Evolutionary conservation across 1,140 invertebrate species (phyloP).

Genomic region (Bombus terrestris): DNA sequence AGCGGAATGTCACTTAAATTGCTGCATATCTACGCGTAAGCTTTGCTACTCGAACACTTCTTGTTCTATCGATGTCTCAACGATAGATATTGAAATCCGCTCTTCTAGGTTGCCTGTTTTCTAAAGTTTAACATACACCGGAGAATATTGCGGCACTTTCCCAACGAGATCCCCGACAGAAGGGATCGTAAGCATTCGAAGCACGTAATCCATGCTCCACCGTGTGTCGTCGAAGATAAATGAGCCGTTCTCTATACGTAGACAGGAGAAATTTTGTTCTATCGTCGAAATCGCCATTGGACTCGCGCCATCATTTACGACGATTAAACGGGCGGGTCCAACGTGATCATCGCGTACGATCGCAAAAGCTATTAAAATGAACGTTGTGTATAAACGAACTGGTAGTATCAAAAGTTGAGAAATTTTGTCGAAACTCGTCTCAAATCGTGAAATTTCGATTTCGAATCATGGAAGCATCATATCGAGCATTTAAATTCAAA

Average conservation of each 20-base stretch:
- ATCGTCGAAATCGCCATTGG: slow-evolving; percentile 26
- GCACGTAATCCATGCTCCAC: slow-evolving; percentile 53
- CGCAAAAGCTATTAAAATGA: not conserved
- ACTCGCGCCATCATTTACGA: not conserved
- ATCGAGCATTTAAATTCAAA: not conserved
- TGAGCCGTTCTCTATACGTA: slow-evolving; percentile 27
- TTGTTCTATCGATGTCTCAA: not conserved
- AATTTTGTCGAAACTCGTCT: not conserved
- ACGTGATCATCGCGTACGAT: not conserved
- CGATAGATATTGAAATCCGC: slow-evolving; percentile 26
- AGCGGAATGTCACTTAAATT: not conserved
- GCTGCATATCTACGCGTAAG: no score
- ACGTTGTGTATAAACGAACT: not conserved
- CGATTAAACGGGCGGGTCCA: not conserved
- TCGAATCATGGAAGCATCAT: not conserved
- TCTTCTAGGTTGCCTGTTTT: slow-evolving; percentile 16
- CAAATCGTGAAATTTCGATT: not conserved
- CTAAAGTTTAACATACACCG: slow-evolving; percentile 45
- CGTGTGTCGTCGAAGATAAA: slow-evolving; percentile 44
- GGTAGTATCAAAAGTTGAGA: not conserved
- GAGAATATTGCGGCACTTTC: slow-evolving; percentile 46
- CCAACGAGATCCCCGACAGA: not conserved
- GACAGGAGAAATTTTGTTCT: slow-evolving; percentile 37
- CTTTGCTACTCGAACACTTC: not conserved
- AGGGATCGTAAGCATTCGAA: slow-evolving; percentile 18